phyloP scores from a whole-genome alignment of 2,797 vertebrate genomes.

The Poecilia wingei region DNA sequence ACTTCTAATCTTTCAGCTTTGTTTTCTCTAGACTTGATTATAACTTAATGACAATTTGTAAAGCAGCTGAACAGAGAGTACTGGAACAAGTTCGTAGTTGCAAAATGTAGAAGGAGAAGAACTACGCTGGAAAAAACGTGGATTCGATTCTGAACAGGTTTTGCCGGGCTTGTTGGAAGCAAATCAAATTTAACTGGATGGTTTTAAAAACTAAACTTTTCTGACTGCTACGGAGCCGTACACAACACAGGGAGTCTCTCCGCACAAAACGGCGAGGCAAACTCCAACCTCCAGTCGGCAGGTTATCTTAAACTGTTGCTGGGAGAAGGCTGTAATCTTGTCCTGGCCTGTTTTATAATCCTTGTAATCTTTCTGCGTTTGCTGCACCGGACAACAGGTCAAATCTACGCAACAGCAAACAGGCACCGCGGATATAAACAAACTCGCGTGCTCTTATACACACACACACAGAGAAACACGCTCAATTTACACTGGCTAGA shows the following conservation, averaged over 20 bases:
- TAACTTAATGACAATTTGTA: not conserved
- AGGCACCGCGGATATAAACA: slow-evolving; percentile 21
- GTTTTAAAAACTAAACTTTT: slow-evolving; percentile 4
- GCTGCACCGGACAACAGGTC: slow-evolving; percentile 38
- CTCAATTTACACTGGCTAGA: slow-evolving; percentile 17
- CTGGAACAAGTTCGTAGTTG: not conserved
- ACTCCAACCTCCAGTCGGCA: slow-evolving; percentile 28
- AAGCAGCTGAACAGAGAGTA: not conserved
- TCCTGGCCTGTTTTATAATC: slow-evolving; percentile 63
- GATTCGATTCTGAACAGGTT: not conserved
- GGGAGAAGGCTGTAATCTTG: slow-evolving; percentile 70
- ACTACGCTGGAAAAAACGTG: not conserved
- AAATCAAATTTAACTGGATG: not conserved
- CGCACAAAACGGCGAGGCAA: not conserved
- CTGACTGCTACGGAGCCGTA: not conserved
- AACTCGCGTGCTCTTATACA: slow-evolving; percentile 7
- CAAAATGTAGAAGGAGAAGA: not conserved
- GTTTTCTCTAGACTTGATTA: not conserved
- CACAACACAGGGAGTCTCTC: not conserved
- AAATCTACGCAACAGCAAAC: slow-evolving; percentile 17
- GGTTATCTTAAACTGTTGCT: slow-evolving; percentile 57
- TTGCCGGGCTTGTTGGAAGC: not conserved
- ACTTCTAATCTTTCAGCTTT: not conserved
- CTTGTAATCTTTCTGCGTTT: slow-evolving; percentile 67
- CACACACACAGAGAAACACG: not conserved